These are phyloP conservation scores for Tiaroga cobitis DNA, from an alignment of 2,797 vertebrate species.

Conservation along the genomic window DNA sequence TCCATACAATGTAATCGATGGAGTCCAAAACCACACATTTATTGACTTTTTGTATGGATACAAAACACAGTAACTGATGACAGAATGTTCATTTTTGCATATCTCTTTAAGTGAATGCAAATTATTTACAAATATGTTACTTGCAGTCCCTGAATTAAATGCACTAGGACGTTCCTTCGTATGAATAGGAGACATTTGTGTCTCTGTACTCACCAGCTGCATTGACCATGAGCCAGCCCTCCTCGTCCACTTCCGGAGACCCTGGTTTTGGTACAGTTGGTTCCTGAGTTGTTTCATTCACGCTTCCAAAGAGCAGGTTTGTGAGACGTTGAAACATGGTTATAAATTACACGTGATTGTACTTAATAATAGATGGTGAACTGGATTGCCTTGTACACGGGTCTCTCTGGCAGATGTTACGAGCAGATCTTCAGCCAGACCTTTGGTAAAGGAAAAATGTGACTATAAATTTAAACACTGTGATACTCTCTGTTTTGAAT, in stretches of 20 bases:
- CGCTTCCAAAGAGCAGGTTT: slow-evolving; percentile 86
- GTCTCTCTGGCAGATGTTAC: background rate
- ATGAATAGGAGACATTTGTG: slow-evolving; percentile 20
- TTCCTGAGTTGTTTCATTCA: slow-evolving; percentile 70
- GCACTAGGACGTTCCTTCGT: background rate
- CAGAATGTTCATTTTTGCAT: background rate
- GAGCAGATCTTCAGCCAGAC: background rate
- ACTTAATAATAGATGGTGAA: slow-evolving; percentile 12
- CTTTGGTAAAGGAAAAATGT: slow-evolving; percentile 20
- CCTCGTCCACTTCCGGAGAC: slow-evolving; percentile 82
- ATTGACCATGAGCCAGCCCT: slow-evolving; percentile 91
- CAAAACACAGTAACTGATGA: background rate
- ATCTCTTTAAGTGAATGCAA: background rate
- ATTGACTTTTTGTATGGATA: background rate
- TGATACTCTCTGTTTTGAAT: slow-evolving; percentile 37
- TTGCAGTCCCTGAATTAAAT: background rate
- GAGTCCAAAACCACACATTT: background rate
- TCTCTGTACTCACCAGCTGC: slow-evolving; percentile 81
- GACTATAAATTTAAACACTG: slow-evolving; percentile 7
- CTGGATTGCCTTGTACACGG: background rate
- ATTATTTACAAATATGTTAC: background rate
- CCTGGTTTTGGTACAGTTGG: slow-evolving; percentile 74
- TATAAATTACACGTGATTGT: slow-evolving; percentile 13
- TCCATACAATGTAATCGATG: background rate
- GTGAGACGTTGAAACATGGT: slow-evolving; percentile 88